Base-by-base conservation (phyloP, 2,113 vertebrate species). In the Amphiprion ocellaris region DNA sequence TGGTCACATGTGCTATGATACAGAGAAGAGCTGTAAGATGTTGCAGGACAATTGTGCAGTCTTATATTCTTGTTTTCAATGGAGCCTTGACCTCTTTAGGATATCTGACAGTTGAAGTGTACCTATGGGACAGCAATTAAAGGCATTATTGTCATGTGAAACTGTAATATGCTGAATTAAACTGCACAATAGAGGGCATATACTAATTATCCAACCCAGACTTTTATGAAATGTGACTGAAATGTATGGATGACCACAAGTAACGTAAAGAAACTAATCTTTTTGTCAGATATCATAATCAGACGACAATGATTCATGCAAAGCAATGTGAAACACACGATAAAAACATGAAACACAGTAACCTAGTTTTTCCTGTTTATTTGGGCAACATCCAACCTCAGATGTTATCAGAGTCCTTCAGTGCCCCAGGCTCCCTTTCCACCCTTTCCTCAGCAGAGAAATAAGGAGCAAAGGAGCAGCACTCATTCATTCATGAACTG, bases 401-500 rank as follows among this genome's bases (percentile, higher is more conserved):
- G 65, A 78, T 70, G 63, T 72, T 74, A 60, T 73, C 70, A 69
- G 65, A 79, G 65, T 75, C 66, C 55, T 81, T 61, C 50, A 41
- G 65, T 70, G 60, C 81, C 79, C 19, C 19, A 19, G 70, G 72
- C 81, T 79, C 21, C 10, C 21, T 70, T 70, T 73, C 55, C 67
- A 81, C 26, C 76, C 59, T 69, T 59, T 69, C 49, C 69, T 61
- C 69, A 70, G 44, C 49, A 53, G 69, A 73, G 44, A 58, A 72
- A 77, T 65, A 84, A 69, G 55, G 50, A 74, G 64, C 66, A 74
- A 75, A 83, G 46, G 54, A 82, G 67, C 63, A 75, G 71, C 77
- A 84, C 58, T 90, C 80, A 88, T 84, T 78, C 60, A 44, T 81
- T 81, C 75, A 84, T 78, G 60, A 84, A 87, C 70, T 74, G 54